Percentiles rank a stretch among this genome's conserved stretches.
phyloP scores from a whole-genome alignment of 2,113 vertebrate species.

The Notothenia coriiceps region DNA sequence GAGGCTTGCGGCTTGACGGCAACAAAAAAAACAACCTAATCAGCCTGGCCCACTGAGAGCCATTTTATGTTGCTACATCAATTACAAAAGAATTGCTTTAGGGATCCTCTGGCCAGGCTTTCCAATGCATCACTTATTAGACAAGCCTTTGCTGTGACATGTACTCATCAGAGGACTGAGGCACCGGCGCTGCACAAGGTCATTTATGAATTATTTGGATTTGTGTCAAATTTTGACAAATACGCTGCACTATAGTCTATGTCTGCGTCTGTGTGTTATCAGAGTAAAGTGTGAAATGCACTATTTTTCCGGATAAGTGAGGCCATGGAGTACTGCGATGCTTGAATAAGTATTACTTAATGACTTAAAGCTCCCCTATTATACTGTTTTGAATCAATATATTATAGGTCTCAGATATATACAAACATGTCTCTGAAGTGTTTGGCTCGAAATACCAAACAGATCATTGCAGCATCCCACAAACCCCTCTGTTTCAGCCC shows the following conservation, averaged over 20 bases:
- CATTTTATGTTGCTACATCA: slow-evolving; percentile 78
- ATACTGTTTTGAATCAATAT: too few relatives aligned
- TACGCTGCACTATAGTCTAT: slow-evolving; percentile 22
- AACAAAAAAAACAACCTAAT: slow-evolving; percentile 72
- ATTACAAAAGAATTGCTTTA: slow-evolving; percentile 82
- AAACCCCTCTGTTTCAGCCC: too few relatives aligned
- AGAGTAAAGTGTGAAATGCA: slow-evolving; percentile 29
- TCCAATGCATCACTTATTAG: slow-evolving; percentile 79
- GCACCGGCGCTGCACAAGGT: slow-evolving; percentile 62
- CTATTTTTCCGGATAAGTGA: slow-evolving; percentile 25
- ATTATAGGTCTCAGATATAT: too few relatives aligned
- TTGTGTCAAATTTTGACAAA: slow-evolving; percentile 67
- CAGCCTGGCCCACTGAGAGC: slow-evolving; percentile 71
- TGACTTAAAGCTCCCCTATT: neutral
- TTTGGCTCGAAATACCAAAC: too few relatives aligned
- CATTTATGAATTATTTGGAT: slow-evolving; percentile 76
- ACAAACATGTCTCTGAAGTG: too few relatives aligned
- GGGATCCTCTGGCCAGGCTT: slow-evolving; percentile 72
- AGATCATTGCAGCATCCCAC: too few relatives aligned
- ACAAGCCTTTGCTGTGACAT: slow-evolving; percentile 77
- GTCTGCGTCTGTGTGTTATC: slow-evolving; percentile 23
- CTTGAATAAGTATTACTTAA: slow-evolving; percentile 16
- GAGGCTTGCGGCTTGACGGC: slow-evolving; percentile 48
- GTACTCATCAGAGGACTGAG: slow-evolving; percentile 78
- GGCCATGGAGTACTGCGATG: neutral